Percentiles rank a stretch among this genome's conserved stretches.
These are phyloP conservation scores for Brachionus manjavacas DNA, from an alignment of 1,140 invertebrate genomes.

Conservation along the genomic window DNA sequence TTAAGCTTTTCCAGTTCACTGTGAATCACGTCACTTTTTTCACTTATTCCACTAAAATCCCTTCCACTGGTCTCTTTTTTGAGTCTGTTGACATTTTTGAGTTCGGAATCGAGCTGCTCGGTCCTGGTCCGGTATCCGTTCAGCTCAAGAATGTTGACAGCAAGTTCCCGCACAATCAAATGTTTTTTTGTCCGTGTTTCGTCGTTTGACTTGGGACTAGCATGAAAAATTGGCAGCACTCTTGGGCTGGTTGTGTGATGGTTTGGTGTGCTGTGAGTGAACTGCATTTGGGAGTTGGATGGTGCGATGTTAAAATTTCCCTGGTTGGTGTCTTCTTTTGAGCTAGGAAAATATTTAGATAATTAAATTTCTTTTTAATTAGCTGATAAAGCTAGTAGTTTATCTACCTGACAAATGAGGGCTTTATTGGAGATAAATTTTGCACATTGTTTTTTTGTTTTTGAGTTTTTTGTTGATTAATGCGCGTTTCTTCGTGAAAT, in stretches of 20 bases:
- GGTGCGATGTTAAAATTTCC: neutral
- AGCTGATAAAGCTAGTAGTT: neutral
- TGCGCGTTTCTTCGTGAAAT: slow-evolving; percentile 9
- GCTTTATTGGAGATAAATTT: slow-evolving; percentile 39
- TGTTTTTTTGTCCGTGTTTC: neutral
- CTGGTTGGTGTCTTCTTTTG: neutral
- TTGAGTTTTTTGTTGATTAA: neutral
- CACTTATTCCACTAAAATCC: neutral
- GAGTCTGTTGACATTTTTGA: slow-evolving; percentile 12
- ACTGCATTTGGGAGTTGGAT: neutral
- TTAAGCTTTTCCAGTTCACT: slow-evolving; percentile 17
- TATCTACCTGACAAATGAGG: slow-evolving; percentile 14
- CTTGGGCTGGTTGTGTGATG: neutral
- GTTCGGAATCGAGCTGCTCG: slow-evolving; percentile 19
- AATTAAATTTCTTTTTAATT: neutral
- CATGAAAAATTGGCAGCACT: neutral
- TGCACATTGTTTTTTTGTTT: slow-evolving; percentile 28
- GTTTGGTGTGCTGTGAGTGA: slow-evolving; percentile 3
- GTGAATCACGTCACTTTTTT: slow-evolving; percentile 25
- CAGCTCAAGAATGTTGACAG: slow-evolving; percentile 28
- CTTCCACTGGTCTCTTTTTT: neutral
- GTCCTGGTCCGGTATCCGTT: slow-evolving; percentile 25
- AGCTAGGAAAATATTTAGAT: neutral
- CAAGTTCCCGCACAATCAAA: slow-evolving; percentile 12
- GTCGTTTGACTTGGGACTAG: neutral